Evolutionary conservation across 2,888 invertebrate species (phyloP).

Genomic region (Spatulosminthurus flaviceps): DNA sequence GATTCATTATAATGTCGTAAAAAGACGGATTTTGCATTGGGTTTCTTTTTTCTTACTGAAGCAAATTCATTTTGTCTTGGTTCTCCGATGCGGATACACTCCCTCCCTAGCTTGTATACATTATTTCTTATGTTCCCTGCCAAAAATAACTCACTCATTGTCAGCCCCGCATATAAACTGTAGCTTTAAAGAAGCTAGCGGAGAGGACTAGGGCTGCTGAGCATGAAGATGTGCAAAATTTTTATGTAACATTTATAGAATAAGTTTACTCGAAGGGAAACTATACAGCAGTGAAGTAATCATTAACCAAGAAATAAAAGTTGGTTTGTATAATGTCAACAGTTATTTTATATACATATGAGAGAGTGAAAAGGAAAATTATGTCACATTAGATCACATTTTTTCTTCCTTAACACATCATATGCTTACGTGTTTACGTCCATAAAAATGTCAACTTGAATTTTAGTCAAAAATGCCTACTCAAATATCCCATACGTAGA

Average conservation of each 20-base stretch:
- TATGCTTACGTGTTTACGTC: neutral
- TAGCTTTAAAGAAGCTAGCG: neutral
- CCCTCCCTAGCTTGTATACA: neutral
- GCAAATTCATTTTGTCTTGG: slow-evolving; percentile 8
- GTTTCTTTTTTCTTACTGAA: neutral
- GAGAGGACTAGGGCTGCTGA: no score
- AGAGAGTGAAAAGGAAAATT: neutral
- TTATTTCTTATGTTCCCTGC: slow-evolving; percentile 3
- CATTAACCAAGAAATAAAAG: neutral
- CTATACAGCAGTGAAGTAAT: no score
- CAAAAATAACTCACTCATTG: slow-evolving; percentile 18
- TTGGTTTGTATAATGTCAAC: neutral
- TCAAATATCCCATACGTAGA: neutral
- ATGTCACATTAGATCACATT: neutral
- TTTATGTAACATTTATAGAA: no score
- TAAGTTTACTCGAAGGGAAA: neutral
- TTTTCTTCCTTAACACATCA: neutral
- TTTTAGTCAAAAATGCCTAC: neutral
- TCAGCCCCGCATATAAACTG: no score
- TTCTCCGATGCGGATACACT: slow-evolving; percentile 2
- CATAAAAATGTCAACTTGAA: slow-evolving; percentile 6
- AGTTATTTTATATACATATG: slow-evolving; percentile 5
- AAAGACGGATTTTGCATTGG: neutral
- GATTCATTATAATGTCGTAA: slow-evolving; percentile 3
- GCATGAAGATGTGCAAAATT: no score